A percentile compares a stretch with the other conserved stretches of the same genome.
Evolutionary conservation across 2,797 vertebrate genomes (phyloP).

Genomic region (Mionectes olivaceus): DNA sequence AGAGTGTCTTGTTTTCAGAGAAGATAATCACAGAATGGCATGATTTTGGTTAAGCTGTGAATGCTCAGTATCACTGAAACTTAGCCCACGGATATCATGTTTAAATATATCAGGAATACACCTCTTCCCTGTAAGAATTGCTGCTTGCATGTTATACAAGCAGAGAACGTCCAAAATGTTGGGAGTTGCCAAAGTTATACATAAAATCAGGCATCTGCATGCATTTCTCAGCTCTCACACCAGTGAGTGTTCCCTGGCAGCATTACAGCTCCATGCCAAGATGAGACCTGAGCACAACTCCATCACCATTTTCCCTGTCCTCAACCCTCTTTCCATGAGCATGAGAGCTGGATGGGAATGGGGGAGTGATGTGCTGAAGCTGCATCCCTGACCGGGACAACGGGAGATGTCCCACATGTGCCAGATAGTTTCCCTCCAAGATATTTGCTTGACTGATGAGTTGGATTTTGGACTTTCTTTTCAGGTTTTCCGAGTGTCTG

Average conservation of each 20-base stretch:
- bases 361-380: neutral
- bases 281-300: neutral
- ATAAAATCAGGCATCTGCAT: neutral
- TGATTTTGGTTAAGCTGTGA: neutral
- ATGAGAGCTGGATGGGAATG: neutral
- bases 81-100: neutral
- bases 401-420: rapidly evolving
- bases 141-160: neutral
- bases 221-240: neutral
- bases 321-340: neutral
- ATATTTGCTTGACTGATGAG: neutral
- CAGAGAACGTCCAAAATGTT: neutral
- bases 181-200: neutral
- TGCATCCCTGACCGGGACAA: neutral
- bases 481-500: neutral
- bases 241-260: neutral
- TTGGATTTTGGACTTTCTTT: neutral
- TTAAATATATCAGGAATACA: neutral
- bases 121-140: rapidly evolving
- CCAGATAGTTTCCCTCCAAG: neutral
- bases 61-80: neutral
- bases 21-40: neutral
- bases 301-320: neutral
- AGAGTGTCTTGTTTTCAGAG: neutral
- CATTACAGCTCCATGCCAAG: neutral